Conservation (phyloP, 2,113 vertebrate genomes). For the Corydoras sp. region DNA sequence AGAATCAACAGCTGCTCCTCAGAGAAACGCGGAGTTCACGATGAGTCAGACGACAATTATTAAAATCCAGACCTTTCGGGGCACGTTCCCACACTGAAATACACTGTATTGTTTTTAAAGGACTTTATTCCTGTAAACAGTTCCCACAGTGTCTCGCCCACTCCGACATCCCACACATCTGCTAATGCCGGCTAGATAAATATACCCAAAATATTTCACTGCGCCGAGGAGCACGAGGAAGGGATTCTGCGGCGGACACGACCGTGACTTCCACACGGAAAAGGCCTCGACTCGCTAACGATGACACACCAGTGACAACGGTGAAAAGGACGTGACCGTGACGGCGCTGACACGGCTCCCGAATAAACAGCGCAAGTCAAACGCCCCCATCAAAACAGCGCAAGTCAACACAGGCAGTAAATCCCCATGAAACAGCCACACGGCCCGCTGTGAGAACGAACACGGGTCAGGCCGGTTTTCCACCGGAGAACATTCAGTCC, state of each 20-base stretch:
- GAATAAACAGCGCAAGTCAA: slow-evolving; percentile 11
- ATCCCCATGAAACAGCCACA: slow-evolving; percentile 7
- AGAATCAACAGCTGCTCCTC: slow-evolving; percentile 2
- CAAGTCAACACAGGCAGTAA: not conserved
- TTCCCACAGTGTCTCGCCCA: slow-evolving; percentile 13
- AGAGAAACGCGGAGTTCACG: slow-evolving; percentile 1
- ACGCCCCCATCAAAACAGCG: slow-evolving; percentile 13
- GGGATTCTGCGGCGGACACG: slow-evolving; percentile 21
- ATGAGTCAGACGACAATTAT: not conserved
- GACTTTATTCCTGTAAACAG: slow-evolving; percentile 1
- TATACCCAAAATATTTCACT: slow-evolving; percentile 9
- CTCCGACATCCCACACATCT: slow-evolving; percentile 20
- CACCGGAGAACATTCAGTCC: not conserved
- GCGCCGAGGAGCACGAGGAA: slow-evolving; percentile 16
- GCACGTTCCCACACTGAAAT: slow-evolving; percentile 3
- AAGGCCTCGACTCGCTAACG: slow-evolving; percentile 11
- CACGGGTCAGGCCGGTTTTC: slow-evolving; percentile 6
- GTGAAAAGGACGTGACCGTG: slow-evolving; percentile 11
- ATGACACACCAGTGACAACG: slow-evolving; percentile 8
- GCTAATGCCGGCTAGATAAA: slow-evolving; percentile 13
- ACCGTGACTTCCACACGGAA: slow-evolving; percentile 14
- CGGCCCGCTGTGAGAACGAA: slow-evolving; percentile 5
- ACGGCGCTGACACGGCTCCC: slow-evolving; percentile 24
- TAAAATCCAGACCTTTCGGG: slow-evolving; percentile 11
- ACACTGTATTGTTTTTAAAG: slow-evolving; percentile 12